These are phyloP conservation scores for Alca torda DNA, from an alignment of 2,797 vertebrate genomes.

Conservation along the genomic window DNA sequence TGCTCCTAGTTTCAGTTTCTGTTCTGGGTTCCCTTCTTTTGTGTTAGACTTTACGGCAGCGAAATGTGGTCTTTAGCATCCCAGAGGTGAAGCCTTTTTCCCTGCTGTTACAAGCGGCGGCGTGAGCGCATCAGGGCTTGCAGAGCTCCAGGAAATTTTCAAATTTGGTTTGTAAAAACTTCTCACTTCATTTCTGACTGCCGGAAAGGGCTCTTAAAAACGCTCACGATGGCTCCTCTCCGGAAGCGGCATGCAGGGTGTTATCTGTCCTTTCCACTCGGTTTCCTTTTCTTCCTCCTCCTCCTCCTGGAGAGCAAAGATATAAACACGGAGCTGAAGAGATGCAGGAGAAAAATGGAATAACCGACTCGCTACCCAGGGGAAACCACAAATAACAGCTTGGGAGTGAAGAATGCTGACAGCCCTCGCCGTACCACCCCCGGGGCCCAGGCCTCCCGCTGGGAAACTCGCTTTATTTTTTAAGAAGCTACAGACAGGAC, in stretches of 20 bases:
- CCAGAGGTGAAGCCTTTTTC: not conserved
- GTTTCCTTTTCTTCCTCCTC: constrained; percentile 39
- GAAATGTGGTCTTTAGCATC: not conserved
- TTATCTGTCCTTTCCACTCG: constrained; percentile 42
- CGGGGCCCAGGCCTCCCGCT: not conserved
- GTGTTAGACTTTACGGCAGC: not conserved
- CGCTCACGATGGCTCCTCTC: accelerated
- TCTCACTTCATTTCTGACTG: not conserved
- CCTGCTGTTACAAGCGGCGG: accelerated
- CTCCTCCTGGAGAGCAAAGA: constrained; percentile 27
- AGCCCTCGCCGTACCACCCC: accelerated
- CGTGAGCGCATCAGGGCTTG: not conserved
- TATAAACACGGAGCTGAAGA: not conserved
- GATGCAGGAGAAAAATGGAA: not conserved
- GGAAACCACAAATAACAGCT: constrained; percentile 55
- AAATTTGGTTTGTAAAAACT: not conserved
- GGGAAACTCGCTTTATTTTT: not conserved
- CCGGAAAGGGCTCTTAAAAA: not conserved
- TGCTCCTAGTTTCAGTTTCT: not conserved
- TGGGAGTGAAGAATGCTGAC: not conserved
- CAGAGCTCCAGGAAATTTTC: not conserved
- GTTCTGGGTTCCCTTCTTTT: not conserved
- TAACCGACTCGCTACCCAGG: not conserved
- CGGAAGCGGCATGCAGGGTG: not conserved
- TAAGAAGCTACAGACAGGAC: not conserved